Evolutionary conservation across 2,888 invertebrate species (phyloP).

Genomic region (Strigamia transsilvanica): DNA sequence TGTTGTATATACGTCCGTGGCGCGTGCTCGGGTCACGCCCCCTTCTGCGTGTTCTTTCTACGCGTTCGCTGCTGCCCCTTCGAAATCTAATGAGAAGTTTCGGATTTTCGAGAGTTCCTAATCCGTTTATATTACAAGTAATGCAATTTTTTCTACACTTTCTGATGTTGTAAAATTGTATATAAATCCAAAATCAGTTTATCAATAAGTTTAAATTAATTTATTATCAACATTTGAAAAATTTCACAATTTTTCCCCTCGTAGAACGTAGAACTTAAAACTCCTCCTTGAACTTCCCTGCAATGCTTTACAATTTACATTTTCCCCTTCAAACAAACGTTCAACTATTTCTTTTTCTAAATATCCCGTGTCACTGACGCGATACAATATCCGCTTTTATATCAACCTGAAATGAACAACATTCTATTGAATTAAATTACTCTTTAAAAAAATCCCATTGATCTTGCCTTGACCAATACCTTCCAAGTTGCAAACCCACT

Average conservation of each 20-base stretch:
- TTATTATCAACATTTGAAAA: too few species aligned
- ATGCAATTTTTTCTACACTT: conserved; percentile 33
- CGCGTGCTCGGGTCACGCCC: conserved; percentile 45
- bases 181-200: too few species aligned
- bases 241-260: background rate
- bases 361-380: too few species aligned
- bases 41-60: conserved; percentile 30
- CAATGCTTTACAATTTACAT: background rate
- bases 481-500: background rate
- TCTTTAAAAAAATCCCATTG: background rate
- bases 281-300: conserved; percentile 14
- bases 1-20: conserved; percentile 36
- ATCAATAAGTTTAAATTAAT: too few species aligned
- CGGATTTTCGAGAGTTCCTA: conserved; percentile 35
- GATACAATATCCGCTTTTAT: background rate
- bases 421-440: background rate
- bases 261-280: background rate
- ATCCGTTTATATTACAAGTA: conserved; percentile 41
- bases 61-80: conserved; percentile 21
- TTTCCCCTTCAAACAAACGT: too few species aligned
- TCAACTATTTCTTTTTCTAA: too few species aligned
- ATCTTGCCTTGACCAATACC: background rate
- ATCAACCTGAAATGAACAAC: background rate
- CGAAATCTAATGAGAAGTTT: conserved; percentile 41
- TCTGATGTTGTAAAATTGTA: background rate